Evolutionary conservation across 2,797 vertebrate species (phyloP).

Genomic region (Acrossocheilus wenchowensis): DNA sequence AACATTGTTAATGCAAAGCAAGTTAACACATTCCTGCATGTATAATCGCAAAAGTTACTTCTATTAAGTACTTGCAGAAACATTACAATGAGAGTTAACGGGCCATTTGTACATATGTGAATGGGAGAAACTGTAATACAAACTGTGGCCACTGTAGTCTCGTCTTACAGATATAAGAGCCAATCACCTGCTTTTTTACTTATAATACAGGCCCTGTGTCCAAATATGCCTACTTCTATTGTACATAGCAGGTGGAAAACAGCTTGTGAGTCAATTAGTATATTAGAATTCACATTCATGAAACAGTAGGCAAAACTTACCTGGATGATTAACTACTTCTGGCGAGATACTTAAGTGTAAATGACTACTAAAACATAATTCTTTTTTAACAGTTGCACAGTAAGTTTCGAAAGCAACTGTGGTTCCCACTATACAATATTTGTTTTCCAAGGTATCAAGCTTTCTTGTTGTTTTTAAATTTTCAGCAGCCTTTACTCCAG

Average conservation of each 20-base stretch:
- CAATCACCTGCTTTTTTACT: background rate
- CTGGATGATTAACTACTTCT: too few species aligned
- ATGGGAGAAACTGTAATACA: background rate
- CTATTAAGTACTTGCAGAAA: background rate
- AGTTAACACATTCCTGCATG: background rate
- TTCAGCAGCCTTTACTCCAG: too few species aligned
- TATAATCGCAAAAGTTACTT: background rate
- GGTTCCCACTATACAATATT: too few species aligned
- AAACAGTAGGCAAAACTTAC: too few species aligned
- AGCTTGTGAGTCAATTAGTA: too few species aligned
- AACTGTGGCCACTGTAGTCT: background rate
- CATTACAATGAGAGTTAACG: background rate
- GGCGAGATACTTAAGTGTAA: too few species aligned
- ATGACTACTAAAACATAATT: too few species aligned
- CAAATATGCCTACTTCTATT: background rate
- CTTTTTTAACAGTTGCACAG: too few species aligned
- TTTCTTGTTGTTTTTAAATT: too few species aligned
- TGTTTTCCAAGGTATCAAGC: too few species aligned
- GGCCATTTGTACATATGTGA: background rate
- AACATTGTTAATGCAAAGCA: background rate
- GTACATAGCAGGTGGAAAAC: background rate
- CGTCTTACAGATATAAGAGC: background rate
- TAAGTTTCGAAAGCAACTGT: too few species aligned
- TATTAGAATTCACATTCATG: too few species aligned
- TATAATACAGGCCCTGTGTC: background rate